Percentiles rank a stretch among this genome's conserved stretches.
Conservation (phyloP, 2,888 invertebrate genomes). For the Sepioteuthis lessoniana region DNA sequence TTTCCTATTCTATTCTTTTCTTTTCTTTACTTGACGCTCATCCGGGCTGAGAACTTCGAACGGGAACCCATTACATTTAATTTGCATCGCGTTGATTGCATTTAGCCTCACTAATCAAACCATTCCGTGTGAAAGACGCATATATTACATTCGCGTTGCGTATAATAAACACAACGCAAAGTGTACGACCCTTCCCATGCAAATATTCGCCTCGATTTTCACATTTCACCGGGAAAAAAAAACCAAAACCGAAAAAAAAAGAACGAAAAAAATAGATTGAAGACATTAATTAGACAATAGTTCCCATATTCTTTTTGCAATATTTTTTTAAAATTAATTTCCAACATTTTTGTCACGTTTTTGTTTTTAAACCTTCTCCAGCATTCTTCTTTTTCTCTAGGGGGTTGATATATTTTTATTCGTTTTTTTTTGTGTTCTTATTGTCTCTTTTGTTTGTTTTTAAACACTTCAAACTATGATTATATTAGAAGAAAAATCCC, state of each 20-base stretch:
- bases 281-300: not conserved
- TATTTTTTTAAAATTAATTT: not conserved
- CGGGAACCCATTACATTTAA: not conserved
- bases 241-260: too few relatives aligned
- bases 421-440: not conserved
- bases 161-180: not conserved
- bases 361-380: not conserved
- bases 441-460: not conserved
- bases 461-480: not conserved
- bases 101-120: constrained; percentile 10
- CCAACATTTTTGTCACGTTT: not conserved
- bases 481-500: not conserved
- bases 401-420: not conserved
- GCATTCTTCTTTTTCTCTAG: not conserved
- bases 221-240: not conserved
- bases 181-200: not conserved
- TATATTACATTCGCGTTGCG: not conserved
- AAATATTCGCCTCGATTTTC: not conserved
- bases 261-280: not conserved
- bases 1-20: not conserved
- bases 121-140: too few relatives aligned
- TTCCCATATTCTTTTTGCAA: not conserved
- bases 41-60: not conserved
- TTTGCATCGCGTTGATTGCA: not conserved
- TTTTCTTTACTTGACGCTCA: not conserved